phyloP scores from a whole-genome alignment of 2,888 invertebrate species.

The Quadriops clusia region DNA sequence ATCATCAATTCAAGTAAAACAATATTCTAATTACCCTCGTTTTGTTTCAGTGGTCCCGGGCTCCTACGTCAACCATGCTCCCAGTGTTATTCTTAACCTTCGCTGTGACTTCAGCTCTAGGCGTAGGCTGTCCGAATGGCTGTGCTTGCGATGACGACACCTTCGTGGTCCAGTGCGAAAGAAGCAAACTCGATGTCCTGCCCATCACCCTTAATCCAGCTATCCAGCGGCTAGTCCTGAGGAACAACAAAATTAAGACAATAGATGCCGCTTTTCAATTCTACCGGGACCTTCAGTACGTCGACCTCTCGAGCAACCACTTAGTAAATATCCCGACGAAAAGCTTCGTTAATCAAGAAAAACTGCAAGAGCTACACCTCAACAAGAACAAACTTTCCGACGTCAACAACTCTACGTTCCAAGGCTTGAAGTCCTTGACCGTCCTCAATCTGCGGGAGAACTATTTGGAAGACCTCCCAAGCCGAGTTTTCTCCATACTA shows the following conservation, averaged over 20 bases:
- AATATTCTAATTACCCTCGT: conserved; percentile 13
- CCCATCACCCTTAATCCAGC: conserved; percentile 87
- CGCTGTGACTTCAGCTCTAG: conserved; percentile 36
- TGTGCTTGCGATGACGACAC: conserved; percentile 86
- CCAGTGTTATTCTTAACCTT: conserved; percentile 21
- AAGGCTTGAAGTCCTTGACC: conserved; percentile 63
- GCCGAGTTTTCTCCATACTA: conserved; percentile 61
- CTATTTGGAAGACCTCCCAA: conserved; percentile 65
- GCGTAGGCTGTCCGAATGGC: conserved; percentile 69
- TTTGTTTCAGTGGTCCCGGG: conserved; percentile 25
- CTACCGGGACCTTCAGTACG: conserved; percentile 73
- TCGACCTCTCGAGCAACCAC: conserved; percentile 76
- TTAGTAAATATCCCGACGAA: conserved; percentile 68
- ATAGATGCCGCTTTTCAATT: conserved; percentile 84
- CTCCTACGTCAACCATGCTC: conserved; percentile 19
- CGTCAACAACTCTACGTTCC: conserved; percentile 67
- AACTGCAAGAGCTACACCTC: conserved; percentile 69
- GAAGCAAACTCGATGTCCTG: conserved; percentile 75
- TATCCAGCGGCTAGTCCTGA: conserved; percentile 71
- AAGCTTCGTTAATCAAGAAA: conserved; percentile 70
- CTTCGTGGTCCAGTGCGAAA: conserved; percentile 73
- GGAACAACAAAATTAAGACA: conserved; percentile 77
- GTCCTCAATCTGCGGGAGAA: conserved; percentile 73
- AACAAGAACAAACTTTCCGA: conserved; percentile 77
- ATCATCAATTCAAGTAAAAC: conserved; percentile 3